A percentile compares a stretch with the other conserved stretches of the same genome.
Evolutionary conservation across 1,140 invertebrate genomes (phyloP).

Genomic region (Amyelois transitella): DNA sequence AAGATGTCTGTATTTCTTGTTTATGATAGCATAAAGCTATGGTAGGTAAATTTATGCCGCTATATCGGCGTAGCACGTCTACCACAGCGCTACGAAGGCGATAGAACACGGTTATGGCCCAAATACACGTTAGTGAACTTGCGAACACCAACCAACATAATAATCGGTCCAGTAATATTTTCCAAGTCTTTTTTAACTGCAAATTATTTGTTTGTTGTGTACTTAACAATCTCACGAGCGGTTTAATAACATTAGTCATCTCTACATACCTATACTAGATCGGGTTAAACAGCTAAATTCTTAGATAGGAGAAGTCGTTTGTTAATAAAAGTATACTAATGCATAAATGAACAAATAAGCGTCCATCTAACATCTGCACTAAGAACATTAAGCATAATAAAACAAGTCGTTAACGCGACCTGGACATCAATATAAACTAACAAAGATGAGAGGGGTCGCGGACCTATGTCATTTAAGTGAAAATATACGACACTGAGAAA

Average conservation of each 20-base stretch:
- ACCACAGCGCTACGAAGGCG: constrained; percentile 13
- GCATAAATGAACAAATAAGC: neutral
- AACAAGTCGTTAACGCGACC: constrained; percentile 19
- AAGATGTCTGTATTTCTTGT: constrained; percentile 62
- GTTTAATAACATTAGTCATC: too few species aligned
- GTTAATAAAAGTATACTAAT: too few species aligned
- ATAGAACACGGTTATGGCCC: constrained; percentile 1
- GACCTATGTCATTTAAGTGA: constrained; percentile 68
- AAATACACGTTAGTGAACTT: constrained; percentile 15
- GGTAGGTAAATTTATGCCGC: constrained; percentile 45
- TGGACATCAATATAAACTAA: constrained; percentile 29
- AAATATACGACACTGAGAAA: constrained; percentile 66
- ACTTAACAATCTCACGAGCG: too few species aligned
- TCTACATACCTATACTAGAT: too few species aligned
- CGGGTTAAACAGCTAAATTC: too few species aligned
- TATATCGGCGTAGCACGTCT: constrained; percentile 32
- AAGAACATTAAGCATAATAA: constrained; percentile 8
- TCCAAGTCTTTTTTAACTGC: too few species aligned
- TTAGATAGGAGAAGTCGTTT: too few species aligned
- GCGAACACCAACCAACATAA: too few species aligned
- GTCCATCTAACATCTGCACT: neutral
- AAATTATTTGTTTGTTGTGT: too few species aligned
- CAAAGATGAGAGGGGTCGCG: constrained; percentile 48
- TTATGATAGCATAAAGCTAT: constrained; percentile 66
- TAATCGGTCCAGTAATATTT: too few species aligned